Base-by-base conservation (phyloP, 1,140 invertebrate species). In the Melipona quadrifasciata region DNA sequence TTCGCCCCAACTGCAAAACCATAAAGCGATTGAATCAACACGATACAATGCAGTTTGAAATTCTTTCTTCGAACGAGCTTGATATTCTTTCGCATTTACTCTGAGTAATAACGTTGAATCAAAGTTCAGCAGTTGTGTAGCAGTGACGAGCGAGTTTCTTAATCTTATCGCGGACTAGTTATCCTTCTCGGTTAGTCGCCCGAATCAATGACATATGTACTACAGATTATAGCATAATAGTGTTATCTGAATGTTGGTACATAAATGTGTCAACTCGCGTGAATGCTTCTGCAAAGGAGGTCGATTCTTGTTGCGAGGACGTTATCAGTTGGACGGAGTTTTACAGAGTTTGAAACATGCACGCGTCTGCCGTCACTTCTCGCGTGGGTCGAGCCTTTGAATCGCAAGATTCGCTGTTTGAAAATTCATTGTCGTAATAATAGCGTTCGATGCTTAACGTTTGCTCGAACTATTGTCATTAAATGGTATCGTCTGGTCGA, bases 161-260 rank as follows among this genome's bases (percentile, higher is more conserved):
- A 87, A 89, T 89, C 85, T 89, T 89, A 89, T 89, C 87, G 53
- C 34, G 2, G n/a, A 58, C 31, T 51, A 39, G 21, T n/a, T 31
- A 31, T 31, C 58, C 70, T 39, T n/a, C 61, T 84, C 53, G 64
- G 57, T 57, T 39, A 17, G 76, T 75, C 61, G 65, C 31, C 47
- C 21, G 58, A 84, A 88, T 88, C 73, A 65, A 34, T 83, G 68
- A 88, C 53, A 70, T 67, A 27, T 31, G 64, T 61, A 31, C 64
- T 31, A 31, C 31, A 17, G 27, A 64, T 51, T 27, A 68, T 24
- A 39, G 65, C 78, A 24, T 71, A 81, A 80, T 57, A 80, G 53
- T 34, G 34, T 84, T 89, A 87, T 89, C 87, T 73, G 24, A n/a
- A 39, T 24, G 64, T 77, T 72, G 72, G 57, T 74, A 31, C 31